Percentiles rank a stretch among this genome's conserved stretches.
Evolutionary conservation across 2,113 vertebrate species (phyloP).

Genomic region (Merops nubicus): DNA sequence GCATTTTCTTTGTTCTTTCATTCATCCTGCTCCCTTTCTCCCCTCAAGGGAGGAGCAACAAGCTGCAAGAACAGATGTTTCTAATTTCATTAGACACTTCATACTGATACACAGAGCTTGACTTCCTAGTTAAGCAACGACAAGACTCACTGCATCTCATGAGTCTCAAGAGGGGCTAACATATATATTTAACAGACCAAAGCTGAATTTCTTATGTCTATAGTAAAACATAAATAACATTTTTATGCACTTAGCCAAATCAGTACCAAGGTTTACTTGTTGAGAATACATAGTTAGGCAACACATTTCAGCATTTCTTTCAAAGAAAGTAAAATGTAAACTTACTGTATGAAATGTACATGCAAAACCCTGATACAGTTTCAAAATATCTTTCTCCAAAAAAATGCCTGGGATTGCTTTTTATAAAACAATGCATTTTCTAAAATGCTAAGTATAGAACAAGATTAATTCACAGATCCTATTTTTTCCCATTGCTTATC

Average conservation of each 20-base stretch:
- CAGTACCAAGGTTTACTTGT: not conserved
- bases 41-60: conserved; percentile 17
- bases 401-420: not conserved
- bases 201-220: not conserved
- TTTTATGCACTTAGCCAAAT: not conserved
- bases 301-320: not conserved
- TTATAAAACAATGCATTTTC: not conserved
- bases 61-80: conserved; percentile 44
- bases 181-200: not conserved
- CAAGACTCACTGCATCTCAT: not conserved
- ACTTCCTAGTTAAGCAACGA: not conserved
- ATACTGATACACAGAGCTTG: not conserved
- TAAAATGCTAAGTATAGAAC: not conserved
- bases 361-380: fast-evolving
- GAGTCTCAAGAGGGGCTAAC: not conserved
- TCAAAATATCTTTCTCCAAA: not conserved
- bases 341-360: fast-evolving
- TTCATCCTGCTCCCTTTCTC: not conserved
- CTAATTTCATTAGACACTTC: conserved; percentile 9
- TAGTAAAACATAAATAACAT: not conserved
- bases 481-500: not conserved
- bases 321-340: not conserved
- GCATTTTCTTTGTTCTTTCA: conserved; percentile 16
- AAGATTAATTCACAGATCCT: not conserved
- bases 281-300: not conserved